Conservation (phyloP, 2,888 invertebrate species). For the Apamea sordens region DNA sequence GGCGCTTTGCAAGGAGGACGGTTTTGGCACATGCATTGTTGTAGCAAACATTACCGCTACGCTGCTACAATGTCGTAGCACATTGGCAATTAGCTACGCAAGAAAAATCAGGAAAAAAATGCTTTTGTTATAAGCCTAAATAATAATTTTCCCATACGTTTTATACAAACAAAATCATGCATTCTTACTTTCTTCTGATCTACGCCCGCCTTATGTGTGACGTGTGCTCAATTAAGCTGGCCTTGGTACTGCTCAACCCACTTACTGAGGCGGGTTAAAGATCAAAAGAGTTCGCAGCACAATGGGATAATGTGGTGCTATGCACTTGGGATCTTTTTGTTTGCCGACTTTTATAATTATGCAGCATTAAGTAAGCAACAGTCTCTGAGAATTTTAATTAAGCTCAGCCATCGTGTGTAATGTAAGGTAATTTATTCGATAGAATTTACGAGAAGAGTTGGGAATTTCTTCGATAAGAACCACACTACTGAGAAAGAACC, state of each 20-base stretch:
- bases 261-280: conserved; percentile 49
- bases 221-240: conserved; percentile 50
- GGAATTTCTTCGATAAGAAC: neutral
- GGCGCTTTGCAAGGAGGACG: neutral
- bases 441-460: neutral
- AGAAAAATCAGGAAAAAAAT: neutral
- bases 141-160: neutral
- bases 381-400: conserved; percentile 46
- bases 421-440: conserved; percentile 36
- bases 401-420: conserved; percentile 21
- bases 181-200: neutral
- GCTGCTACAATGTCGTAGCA: conserved; percentile 8
- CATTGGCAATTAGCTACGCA: conserved; percentile 11
- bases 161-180: neutral
- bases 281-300: conserved; percentile 55
- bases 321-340: conserved; percentile 55
- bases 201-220: conserved; percentile 10
- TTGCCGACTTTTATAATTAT: conserved; percentile 40
- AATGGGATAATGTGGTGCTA: conserved; percentile 51
- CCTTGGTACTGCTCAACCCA: conserved; percentile 55
- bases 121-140: neutral
- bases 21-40: neutral
- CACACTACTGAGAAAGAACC: conserved; percentile 1
- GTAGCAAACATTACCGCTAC: conserved; percentile 11
- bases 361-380: conserved; percentile 34